These are phyloP conservation scores for Metridium senile DNA, from an alignment of 92 coral and sea anemone genomes.

Conservation along the genomic window DNA sequence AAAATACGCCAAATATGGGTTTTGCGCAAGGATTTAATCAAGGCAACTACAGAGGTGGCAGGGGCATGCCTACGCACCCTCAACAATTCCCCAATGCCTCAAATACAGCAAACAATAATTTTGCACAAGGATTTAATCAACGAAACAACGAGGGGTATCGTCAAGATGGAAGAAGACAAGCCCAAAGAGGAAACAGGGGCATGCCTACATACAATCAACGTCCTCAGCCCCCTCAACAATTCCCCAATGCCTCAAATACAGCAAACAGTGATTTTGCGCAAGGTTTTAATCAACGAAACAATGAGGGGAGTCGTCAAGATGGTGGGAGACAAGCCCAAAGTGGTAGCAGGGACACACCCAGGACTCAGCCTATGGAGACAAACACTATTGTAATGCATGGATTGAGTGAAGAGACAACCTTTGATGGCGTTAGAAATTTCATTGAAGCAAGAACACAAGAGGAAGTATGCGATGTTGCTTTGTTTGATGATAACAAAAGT, in stretches of 20 bases:
- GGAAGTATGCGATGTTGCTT: constrained; percentile 45
- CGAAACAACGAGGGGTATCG: not conserved
- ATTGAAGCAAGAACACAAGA: constrained; percentile 64
- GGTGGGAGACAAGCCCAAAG: constrained; percentile 9
- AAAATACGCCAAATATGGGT: too few species aligned
- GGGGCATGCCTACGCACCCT: not conserved
- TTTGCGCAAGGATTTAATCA: too few species aligned
- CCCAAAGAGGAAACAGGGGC: not conserved
- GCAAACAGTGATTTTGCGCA: not conserved
- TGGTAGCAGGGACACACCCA: not conserved
- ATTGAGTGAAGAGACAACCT: constrained; percentile 48
- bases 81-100: not conserved
- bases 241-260: not conserved
- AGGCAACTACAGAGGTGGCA: not conserved
- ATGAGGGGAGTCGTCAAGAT: not conserved
- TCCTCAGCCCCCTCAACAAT: not conserved
- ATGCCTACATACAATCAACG: too few species aligned
- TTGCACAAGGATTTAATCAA: not conserved
- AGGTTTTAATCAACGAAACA: not conserved
- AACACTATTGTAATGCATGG: constrained; percentile 55
- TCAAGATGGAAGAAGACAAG: constrained; percentile 2
- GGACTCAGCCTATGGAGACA: constrained; percentile 34
- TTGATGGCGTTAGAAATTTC: constrained; percentile 52
- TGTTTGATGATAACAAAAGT: constrained; percentile 34
- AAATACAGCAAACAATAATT: not conserved